Conservation (phyloP, 37 sponge, comb jelly and placozoan species). For the Chondrilla cf. caribensis region DNA sequence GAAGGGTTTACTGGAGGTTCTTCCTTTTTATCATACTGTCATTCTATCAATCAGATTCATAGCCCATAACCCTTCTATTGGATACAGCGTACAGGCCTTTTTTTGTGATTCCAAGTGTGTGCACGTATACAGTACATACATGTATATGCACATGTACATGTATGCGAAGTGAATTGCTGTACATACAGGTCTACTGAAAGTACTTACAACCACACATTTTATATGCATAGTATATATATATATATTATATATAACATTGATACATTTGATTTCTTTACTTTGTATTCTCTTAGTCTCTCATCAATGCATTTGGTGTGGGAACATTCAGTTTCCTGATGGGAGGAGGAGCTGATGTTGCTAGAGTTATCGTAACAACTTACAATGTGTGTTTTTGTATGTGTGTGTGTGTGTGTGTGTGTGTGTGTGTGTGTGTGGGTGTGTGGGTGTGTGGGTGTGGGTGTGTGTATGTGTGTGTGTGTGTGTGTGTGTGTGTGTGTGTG, state of each 20-base stretch:
- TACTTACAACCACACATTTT: background rate
- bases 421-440: background rate
- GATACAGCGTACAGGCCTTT: too few relatives aligned
- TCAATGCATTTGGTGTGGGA: background rate
- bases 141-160: too few relatives aligned
- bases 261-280: background rate
- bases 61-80: too few relatives aligned
- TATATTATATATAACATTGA: too few relatives aligned
- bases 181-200: background rate
- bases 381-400: background rate
- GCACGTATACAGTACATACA: too few relatives aligned
- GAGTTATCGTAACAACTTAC: background rate
- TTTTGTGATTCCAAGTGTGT: too few relatives aligned
- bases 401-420: conserved; percentile 6
- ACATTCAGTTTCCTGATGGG: background rate
- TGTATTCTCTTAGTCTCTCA: background rate
- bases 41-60: too few relatives aligned
- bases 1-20: too few relatives aligned
- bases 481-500: background rate
- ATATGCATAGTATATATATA: too few relatives aligned
- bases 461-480: background rate
- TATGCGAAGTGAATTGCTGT: background rate
- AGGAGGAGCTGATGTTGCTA: background rate
- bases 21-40: too few relatives aligned
- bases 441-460: background rate